Percentiles rank a stretch among this genome's conserved stretches.
Evolutionary conservation across 2,113 vertebrate genomes (phyloP).

Genomic region (Gulo gulo): DNA sequence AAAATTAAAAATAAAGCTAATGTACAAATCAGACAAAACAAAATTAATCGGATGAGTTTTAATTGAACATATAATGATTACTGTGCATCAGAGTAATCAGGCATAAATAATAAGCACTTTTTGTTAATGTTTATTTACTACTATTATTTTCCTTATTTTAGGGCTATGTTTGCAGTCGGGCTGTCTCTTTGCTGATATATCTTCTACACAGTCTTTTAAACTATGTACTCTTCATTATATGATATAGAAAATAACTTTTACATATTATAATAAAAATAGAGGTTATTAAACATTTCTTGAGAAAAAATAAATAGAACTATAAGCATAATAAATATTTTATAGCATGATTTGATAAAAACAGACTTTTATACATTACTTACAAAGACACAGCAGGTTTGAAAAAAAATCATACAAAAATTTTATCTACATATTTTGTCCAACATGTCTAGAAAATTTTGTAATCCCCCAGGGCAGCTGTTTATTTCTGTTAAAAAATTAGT

Average conservation of each 20-base stretch:
- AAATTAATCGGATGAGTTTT: neutral
- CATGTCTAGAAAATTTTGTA: neutral
- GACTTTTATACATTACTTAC: neutral
- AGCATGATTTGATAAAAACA: neutral
- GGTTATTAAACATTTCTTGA: neutral
- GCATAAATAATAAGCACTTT: neutral
- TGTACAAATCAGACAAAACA: neutral
- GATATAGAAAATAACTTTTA: neutral
- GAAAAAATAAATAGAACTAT: neutral
- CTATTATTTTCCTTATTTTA: neutral
- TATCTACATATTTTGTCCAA: neutral
- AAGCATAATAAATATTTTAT: conserved; percentile 15
- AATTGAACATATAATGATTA: neutral
- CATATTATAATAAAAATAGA: neutral
- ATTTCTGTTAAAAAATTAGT: neutral
- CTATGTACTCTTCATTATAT: neutral
- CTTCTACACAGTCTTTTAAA: neutral
- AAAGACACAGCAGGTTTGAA: neutral
- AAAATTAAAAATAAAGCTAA: neutral
- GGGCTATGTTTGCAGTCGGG: neutral
- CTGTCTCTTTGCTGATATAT: neutral
- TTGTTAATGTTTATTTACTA: neutral
- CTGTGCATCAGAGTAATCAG: neutral
- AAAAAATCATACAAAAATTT: neutral
- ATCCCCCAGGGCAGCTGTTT: neutral